Base-by-base conservation (phyloP, 2,113 vertebrate species). In the Fregetta grallaria region DNA sequence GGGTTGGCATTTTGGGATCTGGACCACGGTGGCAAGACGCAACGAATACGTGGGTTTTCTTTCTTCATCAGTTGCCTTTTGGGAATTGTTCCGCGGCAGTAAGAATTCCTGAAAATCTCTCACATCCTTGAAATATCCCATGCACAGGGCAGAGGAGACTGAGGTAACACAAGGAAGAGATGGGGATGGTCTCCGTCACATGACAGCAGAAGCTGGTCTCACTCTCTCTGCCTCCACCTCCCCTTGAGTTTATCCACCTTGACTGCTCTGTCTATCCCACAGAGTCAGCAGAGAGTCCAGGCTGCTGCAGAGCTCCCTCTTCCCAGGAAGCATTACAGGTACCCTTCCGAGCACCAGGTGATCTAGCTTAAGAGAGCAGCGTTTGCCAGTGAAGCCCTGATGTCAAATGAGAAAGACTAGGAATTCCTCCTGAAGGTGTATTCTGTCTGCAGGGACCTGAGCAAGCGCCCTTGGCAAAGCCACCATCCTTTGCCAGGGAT, bases 41-140 rank as follows among this genome's bases (percentile, higher is more conserved):
- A 72, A 34, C 0, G 2, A 30, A 30, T 32, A n/a, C 0, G 0
- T 10, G 36, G 19, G 13, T 21, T 58, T 71, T 34, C 36, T 47
- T 81, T 72, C 50, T 76, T 49, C 55, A 40, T 83, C 47, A 17
- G 15, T 16, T 82, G 45, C 23, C 44, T 91, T 77, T 74, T 55
- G 66, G 61, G 47, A 72, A 75, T 38, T 38, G 55, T 65, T 78
- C 61, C 44, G 74, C 50, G n/a, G 23, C 50, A 74, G 59, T 1
- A 72, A 47, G 18, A 86, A 80, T 13, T 19, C 42, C 59, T 61
- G 47, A 59, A 94, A 86, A 79, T 38, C 66, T 49, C 75, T 55
- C 3, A 1, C 8, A 32, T 68, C 77, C 91, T 87, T 79, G 49
- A 87, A 88, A 72, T 63, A 81, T 15, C 23, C 53, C 16, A 13